Percentiles rank a stretch among this genome's conserved stretches.
These are phyloP conservation scores for Amphiprion percula DNA, from an alignment of 2,113 vertebrate genomes.

Conservation along the genomic window DNA sequence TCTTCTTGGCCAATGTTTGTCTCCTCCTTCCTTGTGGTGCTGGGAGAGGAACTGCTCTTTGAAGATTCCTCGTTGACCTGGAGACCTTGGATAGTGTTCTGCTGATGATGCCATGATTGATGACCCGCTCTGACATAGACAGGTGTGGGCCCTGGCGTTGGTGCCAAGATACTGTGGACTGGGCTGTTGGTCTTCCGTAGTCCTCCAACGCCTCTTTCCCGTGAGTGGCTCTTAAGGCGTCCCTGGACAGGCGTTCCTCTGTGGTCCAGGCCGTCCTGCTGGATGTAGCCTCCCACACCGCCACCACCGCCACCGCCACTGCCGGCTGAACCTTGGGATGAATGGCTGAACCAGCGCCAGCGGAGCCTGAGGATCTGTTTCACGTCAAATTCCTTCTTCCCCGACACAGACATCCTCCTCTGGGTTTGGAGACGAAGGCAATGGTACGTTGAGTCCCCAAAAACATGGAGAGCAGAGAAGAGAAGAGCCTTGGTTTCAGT, in stretches of 20 bases:
- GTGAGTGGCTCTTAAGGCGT: slow-evolving; percentile 92
- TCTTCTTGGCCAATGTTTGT: slow-evolving; percentile 80
- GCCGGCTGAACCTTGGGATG: slow-evolving; percentile 89
- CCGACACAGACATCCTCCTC: slow-evolving; percentile 92
- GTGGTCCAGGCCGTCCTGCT: slow-evolving; percentile 95
- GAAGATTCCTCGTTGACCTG: slow-evolving; percentile 85
- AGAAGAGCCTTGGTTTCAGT: slow-evolving; percentile 75
- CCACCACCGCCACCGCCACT: slow-evolving; percentile 71
- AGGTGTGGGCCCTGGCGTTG: slow-evolving; percentile 87
- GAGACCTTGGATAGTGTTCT: slow-evolving; percentile 87
- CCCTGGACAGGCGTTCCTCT: slow-evolving; percentile 89
- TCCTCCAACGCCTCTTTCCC: slow-evolving; percentile 87
- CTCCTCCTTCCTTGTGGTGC: slow-evolving; percentile 84
- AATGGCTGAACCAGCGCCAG: slow-evolving; percentile 98
- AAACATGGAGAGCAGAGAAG: slow-evolving; percentile 79
- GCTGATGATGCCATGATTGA: slow-evolving; percentile 90
- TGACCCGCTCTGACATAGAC: slow-evolving; percentile 85
- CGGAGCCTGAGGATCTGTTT: slow-evolving; percentile 97
- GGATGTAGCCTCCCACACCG: slow-evolving; percentile 90
- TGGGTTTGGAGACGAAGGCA: slow-evolving; percentile 76
- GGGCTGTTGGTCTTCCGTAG: slow-evolving; percentile 91
- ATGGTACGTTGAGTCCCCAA: slow-evolving; percentile 71
- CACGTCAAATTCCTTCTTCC: slow-evolving; percentile 97
- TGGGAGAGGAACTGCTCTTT: slow-evolving; percentile 82
- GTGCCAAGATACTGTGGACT: slow-evolving; percentile 90